Evolutionary conservation across 1,140 invertebrate species (phyloP).

Genomic region (Propsilocerus akamusi): DNA sequence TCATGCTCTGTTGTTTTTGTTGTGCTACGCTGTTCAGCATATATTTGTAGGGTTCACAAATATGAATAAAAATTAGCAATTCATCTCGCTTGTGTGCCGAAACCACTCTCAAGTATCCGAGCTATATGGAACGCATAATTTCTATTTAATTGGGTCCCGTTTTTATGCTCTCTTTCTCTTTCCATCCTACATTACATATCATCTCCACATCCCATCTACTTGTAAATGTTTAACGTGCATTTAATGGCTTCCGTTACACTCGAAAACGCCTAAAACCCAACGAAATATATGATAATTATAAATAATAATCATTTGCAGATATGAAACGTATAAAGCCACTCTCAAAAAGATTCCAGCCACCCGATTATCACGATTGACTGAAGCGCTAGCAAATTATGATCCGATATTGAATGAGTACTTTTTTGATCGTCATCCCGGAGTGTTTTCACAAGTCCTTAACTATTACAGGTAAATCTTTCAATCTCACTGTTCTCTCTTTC

Average conservation of each 20-base stretch:
- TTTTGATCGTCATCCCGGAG: conserved; percentile 94
- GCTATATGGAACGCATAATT: neutral
- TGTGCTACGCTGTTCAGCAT: neutral
- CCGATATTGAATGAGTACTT: conserved; percentile 96
- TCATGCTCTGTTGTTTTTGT: neutral
- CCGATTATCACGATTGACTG: conserved; percentile 69
- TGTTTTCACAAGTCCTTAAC: conserved; percentile 87
- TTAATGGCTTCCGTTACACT: too few relatives aligned
- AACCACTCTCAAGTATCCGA: neutral
- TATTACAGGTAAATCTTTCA: conserved; percentile 49
- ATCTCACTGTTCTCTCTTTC: too few relatives aligned
- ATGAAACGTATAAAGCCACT: conserved; percentile 88
- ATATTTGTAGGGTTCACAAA: neutral
- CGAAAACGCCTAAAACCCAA: too few relatives aligned
- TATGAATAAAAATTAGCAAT: neutral
- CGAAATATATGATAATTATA: too few relatives aligned
- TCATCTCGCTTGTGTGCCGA: neutral
- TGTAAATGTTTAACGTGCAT: too few relatives aligned
- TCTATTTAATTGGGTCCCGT: neutral
- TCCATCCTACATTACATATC: too few relatives aligned
- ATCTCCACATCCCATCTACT: too few relatives aligned
- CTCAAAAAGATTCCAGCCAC: conserved; percentile 92
- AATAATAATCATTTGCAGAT: conserved; percentile 32
- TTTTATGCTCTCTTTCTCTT: too few relatives aligned
- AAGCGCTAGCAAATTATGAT: conserved; percentile 86